These are phyloP conservation scores for Ceyx erithaca DNA, from an alignment of 2,797 vertebrate species.

Conservation along the genomic window DNA sequence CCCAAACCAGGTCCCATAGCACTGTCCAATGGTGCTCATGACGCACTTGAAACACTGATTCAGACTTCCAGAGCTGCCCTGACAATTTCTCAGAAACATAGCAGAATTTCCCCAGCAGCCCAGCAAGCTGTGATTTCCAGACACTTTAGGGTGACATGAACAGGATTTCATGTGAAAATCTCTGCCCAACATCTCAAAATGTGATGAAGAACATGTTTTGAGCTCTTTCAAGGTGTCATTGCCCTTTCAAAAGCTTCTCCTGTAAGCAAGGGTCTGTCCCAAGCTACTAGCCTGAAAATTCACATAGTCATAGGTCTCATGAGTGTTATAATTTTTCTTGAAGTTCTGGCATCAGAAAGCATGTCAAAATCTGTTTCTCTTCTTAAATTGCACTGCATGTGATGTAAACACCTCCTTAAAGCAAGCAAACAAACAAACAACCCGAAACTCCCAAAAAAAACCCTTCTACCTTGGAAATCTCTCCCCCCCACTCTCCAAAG, in stretches of 20 bases:
- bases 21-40: accelerated
- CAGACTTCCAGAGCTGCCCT: background rate
- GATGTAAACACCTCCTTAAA: background rate
- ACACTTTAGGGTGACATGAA: background rate
- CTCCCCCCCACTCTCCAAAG: background rate
- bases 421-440: background rate
- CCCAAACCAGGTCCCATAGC: background rate
- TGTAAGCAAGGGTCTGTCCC: background rate
- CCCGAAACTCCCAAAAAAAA: background rate
- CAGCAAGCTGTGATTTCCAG: background rate
- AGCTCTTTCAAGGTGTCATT: background rate
- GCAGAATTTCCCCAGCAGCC: background rate
- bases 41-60: accelerated
- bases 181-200: background rate
- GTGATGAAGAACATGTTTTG: background rate
- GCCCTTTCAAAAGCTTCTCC: background rate
- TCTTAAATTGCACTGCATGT: background rate
- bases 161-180: background rate
- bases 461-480: background rate
- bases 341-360: background rate
- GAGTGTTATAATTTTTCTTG: background rate
- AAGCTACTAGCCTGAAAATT: background rate
- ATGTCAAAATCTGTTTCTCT: background rate
- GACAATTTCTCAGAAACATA: background rate
- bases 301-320: background rate